phyloP scores from a whole-genome alignment of 2,888 invertebrate species.

The Danaus chrysippus region DNA sequence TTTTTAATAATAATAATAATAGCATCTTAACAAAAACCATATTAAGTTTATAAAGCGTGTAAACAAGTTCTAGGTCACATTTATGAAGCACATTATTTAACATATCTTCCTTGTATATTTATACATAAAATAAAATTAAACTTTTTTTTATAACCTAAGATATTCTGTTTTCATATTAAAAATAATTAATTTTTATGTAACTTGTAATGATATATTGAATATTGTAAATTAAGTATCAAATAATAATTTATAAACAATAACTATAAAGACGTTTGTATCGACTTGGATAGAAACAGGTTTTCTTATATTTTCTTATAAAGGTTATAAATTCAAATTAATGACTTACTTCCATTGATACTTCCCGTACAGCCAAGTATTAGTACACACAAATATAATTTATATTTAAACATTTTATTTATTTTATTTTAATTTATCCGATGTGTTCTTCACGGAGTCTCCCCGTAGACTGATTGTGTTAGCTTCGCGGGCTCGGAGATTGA shows the following conservation, averaged over 20 bases:
- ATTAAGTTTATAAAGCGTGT: background rate
- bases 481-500: background rate
- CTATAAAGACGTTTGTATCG: background rate
- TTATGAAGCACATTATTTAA: background rate
- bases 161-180: too few relatives aligned
- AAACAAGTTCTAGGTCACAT: constrained; percentile 3
- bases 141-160: too few relatives aligned
- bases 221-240: too few relatives aligned
- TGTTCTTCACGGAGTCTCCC: background rate
- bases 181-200: too few relatives aligned
- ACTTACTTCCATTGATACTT: constrained; percentile 5
- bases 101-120: background rate
- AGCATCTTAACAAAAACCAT: too few relatives aligned
- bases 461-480: background rate
- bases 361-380: background rate
- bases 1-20: background rate
- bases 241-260: too few relatives aligned
- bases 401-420: background rate
- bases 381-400: background rate
- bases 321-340: background rate
- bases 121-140: background rate
- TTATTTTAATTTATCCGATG: background rate
- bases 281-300: constrained; percentile 3
- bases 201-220: too few relatives aligned
- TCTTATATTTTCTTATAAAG: background rate